Conservation (phyloP, 2,113 vertebrate genomes). For the Phyllostomus hastatus region DNA sequence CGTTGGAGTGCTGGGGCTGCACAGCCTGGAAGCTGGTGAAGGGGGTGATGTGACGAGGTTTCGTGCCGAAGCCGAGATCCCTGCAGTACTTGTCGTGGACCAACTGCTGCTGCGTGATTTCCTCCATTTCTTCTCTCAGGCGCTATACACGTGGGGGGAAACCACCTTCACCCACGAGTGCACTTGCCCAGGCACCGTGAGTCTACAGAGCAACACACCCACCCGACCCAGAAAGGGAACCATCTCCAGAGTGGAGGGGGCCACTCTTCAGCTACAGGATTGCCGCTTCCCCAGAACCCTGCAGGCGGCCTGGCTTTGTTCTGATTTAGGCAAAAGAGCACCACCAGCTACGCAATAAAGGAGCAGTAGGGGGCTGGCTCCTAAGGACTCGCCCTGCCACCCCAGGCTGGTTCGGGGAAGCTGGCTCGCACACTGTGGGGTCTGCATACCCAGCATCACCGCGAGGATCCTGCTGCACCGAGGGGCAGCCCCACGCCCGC, state of each 20-base stretch:
- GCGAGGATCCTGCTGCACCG: neutral
- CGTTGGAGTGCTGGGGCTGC: slow-evolving; percentile 95
- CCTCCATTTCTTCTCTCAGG: slow-evolving; percentile 98
- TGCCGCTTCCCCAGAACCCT: neutral
- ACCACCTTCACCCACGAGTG: neutral
- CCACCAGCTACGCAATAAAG: neutral
- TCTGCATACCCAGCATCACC: neutral
- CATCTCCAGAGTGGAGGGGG: neutral
- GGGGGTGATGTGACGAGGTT: slow-evolving; percentile 97
- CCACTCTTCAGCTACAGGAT: neutral
- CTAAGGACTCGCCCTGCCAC: too few relatives aligned
- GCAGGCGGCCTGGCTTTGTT: neutral
- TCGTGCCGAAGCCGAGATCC: slow-evolving; percentile 94
- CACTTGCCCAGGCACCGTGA: too few relatives aligned
- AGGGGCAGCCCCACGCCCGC: neutral
- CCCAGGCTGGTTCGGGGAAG: neutral
- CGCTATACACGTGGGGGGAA: slow-evolving; percentile 79
- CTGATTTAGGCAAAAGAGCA: neutral
- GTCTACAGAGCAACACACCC: too few relatives aligned
- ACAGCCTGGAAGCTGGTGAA: slow-evolving; percentile 97
- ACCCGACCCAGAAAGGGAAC: neutral
- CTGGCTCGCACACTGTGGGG: rapidly evolving
- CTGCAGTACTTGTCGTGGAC: slow-evolving; percentile 99
- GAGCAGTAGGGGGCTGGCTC: neutral
- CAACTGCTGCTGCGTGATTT: slow-evolving; percentile 98